Base-by-base conservation (phyloP, 2,797 vertebrate species). In the Hippoglossus hippoglossus region DNA sequence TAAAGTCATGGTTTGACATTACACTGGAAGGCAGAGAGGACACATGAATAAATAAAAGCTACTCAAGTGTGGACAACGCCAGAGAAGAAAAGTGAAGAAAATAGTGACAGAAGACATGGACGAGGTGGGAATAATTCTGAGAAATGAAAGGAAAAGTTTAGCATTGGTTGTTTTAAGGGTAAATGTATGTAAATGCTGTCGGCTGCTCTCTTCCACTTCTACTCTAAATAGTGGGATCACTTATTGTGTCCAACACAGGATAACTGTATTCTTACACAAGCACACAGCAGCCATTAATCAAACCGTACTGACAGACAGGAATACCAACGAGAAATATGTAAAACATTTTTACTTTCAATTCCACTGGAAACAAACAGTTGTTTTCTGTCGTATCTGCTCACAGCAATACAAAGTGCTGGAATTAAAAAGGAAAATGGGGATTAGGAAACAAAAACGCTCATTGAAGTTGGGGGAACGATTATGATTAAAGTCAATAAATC, bases 1-100 rank as follows among this genome's bases (percentile, higher is more conserved):
- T 67, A 56, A 71, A 73, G 55, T 64, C 63, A 75, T 44, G 65
- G 63, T 55, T 46, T 68, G 56, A 54, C 25, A 75, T 62, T 21
- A 52, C 41, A 31, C 24, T 53, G 24, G 34, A 67, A 82, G 53
- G 24, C 47, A 58, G 25, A 67, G 19, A 51, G 6, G 22, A 55
- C 12, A 25, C 3, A 31, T 12, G 49, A 69, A 66, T 16, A 73
- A 63, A 71, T 51, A 54, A 5, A 19, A 25, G 6, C n/a, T 28
- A n/a, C 50, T 56, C 5, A 61, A 75, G 36, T 62, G 8, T 36
- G 25, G 26, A 66, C 41, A 50, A 56, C 24, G 5, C 18, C 19
- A 69, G 26, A 63, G 34, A 75, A 50, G 22, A 63, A 56, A 26
- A 10, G 25, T 41, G 25, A 10, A 49, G 31, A 11, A 36, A 6